Evolutionary conservation across 2,113 vertebrate genomes (phyloP), one percentile per base, ranked within the genome.

Genomic region (Psittacula cyanocephala): DNA sequence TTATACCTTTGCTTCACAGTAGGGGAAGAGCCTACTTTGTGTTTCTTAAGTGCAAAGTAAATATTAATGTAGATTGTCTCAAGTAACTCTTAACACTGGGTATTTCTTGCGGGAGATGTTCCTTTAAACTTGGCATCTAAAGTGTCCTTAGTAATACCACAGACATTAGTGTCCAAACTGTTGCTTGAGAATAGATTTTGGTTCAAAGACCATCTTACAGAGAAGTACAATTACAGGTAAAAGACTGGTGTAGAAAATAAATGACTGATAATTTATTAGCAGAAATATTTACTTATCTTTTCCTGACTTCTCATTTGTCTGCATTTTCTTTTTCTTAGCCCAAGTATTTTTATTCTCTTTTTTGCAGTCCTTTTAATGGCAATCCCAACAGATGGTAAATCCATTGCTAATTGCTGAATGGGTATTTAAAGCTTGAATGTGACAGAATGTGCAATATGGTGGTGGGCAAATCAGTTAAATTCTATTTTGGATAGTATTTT

Each of bases 1-100:
- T 29, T 57, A 25, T 41, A 22, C 23, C 25, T 86, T 59, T n/a
- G 11, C 46, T 43, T 49, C 33, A 10, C 17, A 37, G 19, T 29
- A 17, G 0, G 7, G 43, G 24, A 53, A 63, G 31, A 88, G 7
- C 47, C 43, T 76, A 9, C 15, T 62, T 71, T 0, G 0, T 68
- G 52, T 49, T 71, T 75, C n/a, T 59, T 59, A 33, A 37, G 22
- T 53, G 14, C n/a, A 19, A 67, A 68, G 49, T 50, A 14, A 37
- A 44, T 13, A 24, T 13, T 78, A 28, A 44, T 6, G 24, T 44
- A 52, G 50, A 13, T 74, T 72, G 31, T 64, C 28, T 89, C 10
- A 13, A 33, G 27, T 76, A 37, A 19, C 23, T 17, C 9, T 44
- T 55, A 70, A 50, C 22, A 7, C 31, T 83, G n/a, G 35, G 65